A percentile compares a stretch with the other conserved stretches of the same genome.
Conservation (phyloP, 2,113 vertebrate genomes). For the Poeciliopsis retropinna region DNA sequence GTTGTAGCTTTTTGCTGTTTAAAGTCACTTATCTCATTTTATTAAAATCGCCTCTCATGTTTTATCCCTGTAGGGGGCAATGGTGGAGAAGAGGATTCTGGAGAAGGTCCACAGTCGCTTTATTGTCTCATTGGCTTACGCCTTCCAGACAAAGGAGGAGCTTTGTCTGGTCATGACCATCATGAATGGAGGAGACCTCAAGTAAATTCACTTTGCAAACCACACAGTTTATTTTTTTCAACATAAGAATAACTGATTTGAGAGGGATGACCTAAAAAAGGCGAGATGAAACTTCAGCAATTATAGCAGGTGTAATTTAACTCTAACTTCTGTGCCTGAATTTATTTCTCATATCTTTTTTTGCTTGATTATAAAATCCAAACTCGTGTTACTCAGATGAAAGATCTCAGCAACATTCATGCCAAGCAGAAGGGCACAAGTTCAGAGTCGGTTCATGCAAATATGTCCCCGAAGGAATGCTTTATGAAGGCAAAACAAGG, state of each 20-base stretch:
- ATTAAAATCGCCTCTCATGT: neutral
- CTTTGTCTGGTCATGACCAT: conserved; percentile 94
- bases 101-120: conserved; percentile 89
- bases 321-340: neutral
- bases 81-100: conserved; percentile 90
- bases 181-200: conserved; percentile 94
- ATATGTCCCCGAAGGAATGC: neutral
- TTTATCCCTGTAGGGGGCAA: conserved; percentile 80
- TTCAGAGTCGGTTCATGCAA: neutral
- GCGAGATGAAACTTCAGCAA: neutral
- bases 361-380: neutral
- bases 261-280: neutral
- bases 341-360: neutral
- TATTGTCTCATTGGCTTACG: conserved; percentile 88
- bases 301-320: neutral
- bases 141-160: conserved; percentile 88
- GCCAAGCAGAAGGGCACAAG: neutral
- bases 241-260: neutral
- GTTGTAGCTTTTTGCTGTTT: neutral
- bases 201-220: conserved; percentile 69
- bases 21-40: neutral
- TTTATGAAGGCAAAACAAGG: neutral
- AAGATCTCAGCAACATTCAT: neutral
- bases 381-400: neutral
- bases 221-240: neutral